Base-by-base conservation (phyloP, 2,113 vertebrate species). In the Tychaedon coryphoeus region DNA sequence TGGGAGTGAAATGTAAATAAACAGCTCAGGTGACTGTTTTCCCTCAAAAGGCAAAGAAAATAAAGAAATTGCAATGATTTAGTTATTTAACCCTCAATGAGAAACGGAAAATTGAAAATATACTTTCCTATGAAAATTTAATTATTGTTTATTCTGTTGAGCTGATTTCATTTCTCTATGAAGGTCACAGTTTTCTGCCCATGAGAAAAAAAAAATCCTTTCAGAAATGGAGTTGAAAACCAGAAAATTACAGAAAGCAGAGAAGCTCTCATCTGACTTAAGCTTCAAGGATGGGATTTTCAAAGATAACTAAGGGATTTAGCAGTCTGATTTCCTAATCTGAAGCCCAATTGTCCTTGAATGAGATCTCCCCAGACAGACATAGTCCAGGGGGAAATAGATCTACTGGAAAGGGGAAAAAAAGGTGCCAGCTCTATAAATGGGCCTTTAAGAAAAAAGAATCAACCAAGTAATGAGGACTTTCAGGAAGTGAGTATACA, bases 251-350 rank as follows among this genome's bases (percentile, higher is more conserved):
- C 83, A 93, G 91, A 89, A 95, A 89, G 84, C 62, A 92, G 86
- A 94, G 92, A 95, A 92, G 80, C 91, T 92, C 94, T 97, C 94
- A 91, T 95, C 86, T 91, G 91, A 91, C 89, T 93, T 95, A 93
- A 97, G 73, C 93, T 95, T 91, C 91, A 92, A 95, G 89, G 89
- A 95, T 91, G 91, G 86, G 91, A 95, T 96, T 96, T 95, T 96
- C 79, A 89, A 95, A 95, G 92, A 97, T 95, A 95, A 96, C 91
- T 93, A 95, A 97, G 80, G 95, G 95, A 96, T 97, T 97, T 95
- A 93, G 80, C 69, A 91, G 86, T 85, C 93, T 91, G 94, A 84
- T 93, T 97, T 95, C 94, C 91, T 93, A 93, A 87, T 94, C 82
- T 91, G 91, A 89, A 95, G 77, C 80, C 69, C 69, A 95, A 89